Percentiles rank a stretch among this genome's conserved stretches.
Evolutionary conservation across 2,888 invertebrate species (phyloP).

Genomic region (Orchesellides sinensis): DNA sequence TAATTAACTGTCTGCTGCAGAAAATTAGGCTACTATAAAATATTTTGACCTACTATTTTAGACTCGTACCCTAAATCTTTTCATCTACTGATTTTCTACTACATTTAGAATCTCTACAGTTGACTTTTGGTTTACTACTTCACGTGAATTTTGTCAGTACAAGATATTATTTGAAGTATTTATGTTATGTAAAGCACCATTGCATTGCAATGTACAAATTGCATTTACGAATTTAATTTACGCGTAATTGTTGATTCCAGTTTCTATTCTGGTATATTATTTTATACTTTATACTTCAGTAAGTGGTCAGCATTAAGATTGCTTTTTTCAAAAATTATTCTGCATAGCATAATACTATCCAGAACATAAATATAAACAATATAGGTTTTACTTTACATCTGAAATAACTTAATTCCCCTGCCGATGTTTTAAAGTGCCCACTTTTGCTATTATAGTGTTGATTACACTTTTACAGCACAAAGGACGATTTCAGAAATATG

Average conservation of each 20-base stretch:
- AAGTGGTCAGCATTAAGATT: too few species aligned
- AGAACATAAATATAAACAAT: not conserved
- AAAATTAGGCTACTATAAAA: slow-evolving; percentile 14
- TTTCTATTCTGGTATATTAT: too few species aligned
- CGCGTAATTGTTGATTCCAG: slow-evolving; percentile 21
- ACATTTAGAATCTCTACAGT: slow-evolving; percentile 37
- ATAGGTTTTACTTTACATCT: too few species aligned
- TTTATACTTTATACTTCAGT: too few species aligned
- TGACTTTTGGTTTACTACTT: slow-evolving; percentile 36
- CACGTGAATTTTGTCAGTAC: slow-evolving; percentile 37
- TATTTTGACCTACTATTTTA: slow-evolving; percentile 9
- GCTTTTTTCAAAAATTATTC: slow-evolving; percentile 6
- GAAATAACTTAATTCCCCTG: too few species aligned
- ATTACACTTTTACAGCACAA: too few species aligned
- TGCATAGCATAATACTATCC: not conserved
- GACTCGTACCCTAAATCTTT: too few species aligned
- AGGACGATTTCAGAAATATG: too few species aligned
- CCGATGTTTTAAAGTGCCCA: too few species aligned
- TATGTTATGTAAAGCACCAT: slow-evolving; percentile 69
- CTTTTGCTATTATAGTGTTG: too few species aligned
- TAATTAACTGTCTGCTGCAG: not conserved
- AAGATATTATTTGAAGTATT: slow-evolving; percentile 33
- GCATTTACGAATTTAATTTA: slow-evolving; percentile 49
- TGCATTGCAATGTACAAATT: slow-evolving; percentile 69
- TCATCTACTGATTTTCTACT: slow-evolving; percentile 17